Evolutionary conservation across 2,113 vertebrate species (phyloP), one percentile per base, ranked within the genome.

Genomic region (Bombycilla garrulus): DNA sequence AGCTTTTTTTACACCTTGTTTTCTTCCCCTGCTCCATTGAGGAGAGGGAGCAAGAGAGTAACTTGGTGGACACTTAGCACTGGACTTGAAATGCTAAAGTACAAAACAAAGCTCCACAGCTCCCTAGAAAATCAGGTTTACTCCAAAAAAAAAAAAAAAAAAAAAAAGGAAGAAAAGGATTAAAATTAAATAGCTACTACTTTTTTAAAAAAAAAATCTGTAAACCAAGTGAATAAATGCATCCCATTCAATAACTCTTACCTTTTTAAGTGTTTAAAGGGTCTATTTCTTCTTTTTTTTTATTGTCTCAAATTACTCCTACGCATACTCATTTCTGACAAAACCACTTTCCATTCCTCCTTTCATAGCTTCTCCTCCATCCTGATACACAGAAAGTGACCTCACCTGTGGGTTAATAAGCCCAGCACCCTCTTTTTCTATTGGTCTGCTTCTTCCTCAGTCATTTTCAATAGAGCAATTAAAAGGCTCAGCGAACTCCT

Each of bases 321-420:
- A 10, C 1, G 44, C 9, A 0, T 35, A 9, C 9, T 60, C 1
- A 8, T 73, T 89, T 84, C 20, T 36, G 4, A 73, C 3, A 20
- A 28, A 74, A 56, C 28, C 22, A 0, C 1, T 7, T 62, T 47
- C 11, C 0, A 0, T 4, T 1, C 7, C 28, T 77, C 16, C 61
- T 74, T 91, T 78, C 61, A 54, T 26, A 83, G 28, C 12, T 38
- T 58, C 25, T 33, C 42, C 35, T 51, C 48, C 29, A 38, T 36
- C 35, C 51, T 71, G 48, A 62, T 24, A 25, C 29, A 26, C 35
- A 80, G 35, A 36, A 86, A 47, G 8, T 33, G 42, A 70, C 33
- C 35, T 38, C 64, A 88, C 67, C 88, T 92, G 47, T 36, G 29
- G 40, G 36, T 61, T 95, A 86, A 65, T 18, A 66, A 88, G 47